Evolutionary conservation across 2,113 vertebrate species (phyloP), one percentile per base, ranked within the genome.

Genomic region (Chiloscyllium plagiosum): DNA sequence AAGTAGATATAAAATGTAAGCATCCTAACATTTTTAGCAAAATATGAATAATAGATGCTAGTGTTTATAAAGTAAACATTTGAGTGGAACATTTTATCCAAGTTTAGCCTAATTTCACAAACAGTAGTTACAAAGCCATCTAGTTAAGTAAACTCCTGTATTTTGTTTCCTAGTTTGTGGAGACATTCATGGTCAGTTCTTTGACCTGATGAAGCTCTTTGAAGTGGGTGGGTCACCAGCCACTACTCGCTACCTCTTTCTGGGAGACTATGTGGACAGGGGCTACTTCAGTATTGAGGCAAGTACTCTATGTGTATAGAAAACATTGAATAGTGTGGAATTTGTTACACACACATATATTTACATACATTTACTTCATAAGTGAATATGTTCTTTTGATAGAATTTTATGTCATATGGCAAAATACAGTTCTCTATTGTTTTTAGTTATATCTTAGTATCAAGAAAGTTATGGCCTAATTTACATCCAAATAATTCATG

Each of bases 161-260:
- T 95, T 96, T 33, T 96, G 92, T 96, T 96, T 96, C 96, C 7
- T 96, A 98, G 98, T 98, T 95, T 98, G 98, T 37, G 98, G 98
- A 50, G 98, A 98, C 97, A 98, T 98, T 96, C 98, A 98, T 50
- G 98, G 98, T 85, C 98, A 98, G 96, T 98, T 98, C 97, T 98
- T 98, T 97, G 98, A 98, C 97, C 97, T 98, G 95, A 98, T 98
- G 98, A 98, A 98, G 97, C 97, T 98, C 96, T 98, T 98, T 97
- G 98, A 98, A 97, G 98, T 98, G 96, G 98, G 98, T 86, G 98
- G 98, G 96, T 98, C 98, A 68, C 98, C 98, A 93, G 98, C 98
- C 96, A 98, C 98, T 12, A 98, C 98, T 3, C 97, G 98, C 66
- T 98, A 98, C 97, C 97, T 98, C 96, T 98, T 98, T 97, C 97